Evolutionary conservation across 2,888 invertebrate species (phyloP).

Genomic region (Volucella zonaria): DNA sequence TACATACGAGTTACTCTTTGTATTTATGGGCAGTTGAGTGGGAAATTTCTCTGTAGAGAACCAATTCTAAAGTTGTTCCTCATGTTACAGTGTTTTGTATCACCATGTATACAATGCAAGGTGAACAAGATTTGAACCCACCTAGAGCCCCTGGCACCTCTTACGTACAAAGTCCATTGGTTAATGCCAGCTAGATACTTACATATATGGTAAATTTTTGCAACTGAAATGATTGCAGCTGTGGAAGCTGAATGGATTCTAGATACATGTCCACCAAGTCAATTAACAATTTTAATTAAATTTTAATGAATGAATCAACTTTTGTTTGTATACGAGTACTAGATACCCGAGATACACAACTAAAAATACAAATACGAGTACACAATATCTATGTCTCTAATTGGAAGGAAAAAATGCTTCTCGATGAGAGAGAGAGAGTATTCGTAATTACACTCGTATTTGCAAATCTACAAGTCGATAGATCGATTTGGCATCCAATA

Average conservation of each 20-base stretch:
- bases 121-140: slow-evolving; percentile 60
- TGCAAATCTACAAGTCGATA: slow-evolving; percentile 49
- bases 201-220: slow-evolving; percentile 65
- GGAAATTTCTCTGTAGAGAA: slow-evolving; percentile 41
- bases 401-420: not conserved
- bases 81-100: slow-evolving; percentile 9
- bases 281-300: slow-evolving; percentile 68
- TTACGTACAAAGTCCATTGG: slow-evolving; percentile 16
- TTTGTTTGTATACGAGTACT: slow-evolving; percentile 14
- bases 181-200: slow-evolving; percentile 29
- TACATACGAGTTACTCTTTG: slow-evolving; percentile 15
- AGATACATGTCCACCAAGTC: slow-evolving; percentile 34
- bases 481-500: slow-evolving; percentile 24
- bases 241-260: slow-evolving; percentile 53
- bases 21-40: slow-evolving; percentile 43
- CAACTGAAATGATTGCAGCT: slow-evolving; percentile 38
- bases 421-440: not conserved
- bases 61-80: slow-evolving; percentile 51
- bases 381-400: not conserved
- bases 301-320: slow-evolving; percentile 67
- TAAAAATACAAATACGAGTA: not conserved
- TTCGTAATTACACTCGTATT: slow-evolving; percentile 32
- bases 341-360: not conserved
- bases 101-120: slow-evolving; percentile 56
- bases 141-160: not conserved